These are phyloP conservation scores for Hippocampus abdominalis DNA, from an alignment of 2,113 vertebrate species.

Conservation along the genomic window DNA sequence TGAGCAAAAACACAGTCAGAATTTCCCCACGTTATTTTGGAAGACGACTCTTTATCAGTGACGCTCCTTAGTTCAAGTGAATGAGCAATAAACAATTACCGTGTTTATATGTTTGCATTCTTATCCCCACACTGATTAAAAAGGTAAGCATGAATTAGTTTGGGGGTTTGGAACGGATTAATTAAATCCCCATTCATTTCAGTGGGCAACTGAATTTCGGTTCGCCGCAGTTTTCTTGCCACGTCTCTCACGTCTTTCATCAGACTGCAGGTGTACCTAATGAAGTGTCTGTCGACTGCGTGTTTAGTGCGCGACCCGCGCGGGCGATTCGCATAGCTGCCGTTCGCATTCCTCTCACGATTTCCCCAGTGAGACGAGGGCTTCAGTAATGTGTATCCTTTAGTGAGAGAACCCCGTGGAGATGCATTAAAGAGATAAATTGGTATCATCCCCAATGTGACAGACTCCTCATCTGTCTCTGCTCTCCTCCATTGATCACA, in stretches of 20 bases:
- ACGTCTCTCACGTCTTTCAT: neutral
- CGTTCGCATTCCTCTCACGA: conserved; percentile 72
- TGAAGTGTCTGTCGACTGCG: neutral
- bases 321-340: conserved; percentile 57
- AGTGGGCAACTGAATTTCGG: too few relatives aligned
- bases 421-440: conserved; percentile 84
- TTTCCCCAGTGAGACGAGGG: conserved; percentile 67
- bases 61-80: too few relatives aligned
- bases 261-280: neutral
- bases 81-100: too few relatives aligned
- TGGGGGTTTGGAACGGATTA: too few relatives aligned
- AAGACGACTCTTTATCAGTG: too few relatives aligned
- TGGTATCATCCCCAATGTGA: conserved; percentile 77
- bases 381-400: conserved; percentile 78
- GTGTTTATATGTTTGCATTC: too few relatives aligned
- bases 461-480: conserved; percentile 81
- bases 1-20: too few relatives aligned
- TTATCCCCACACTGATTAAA: too few relatives aligned
- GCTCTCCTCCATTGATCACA: conserved; percentile 79
- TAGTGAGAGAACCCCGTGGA: conserved; percentile 77
- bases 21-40: too few relatives aligned
- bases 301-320: conserved; percentile 30
- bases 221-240: neutral
- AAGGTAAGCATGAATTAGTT: too few relatives aligned
- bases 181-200: too few relatives aligned